A percentile compares a stretch with the other conserved stretches of the same genome.
phyloP scores from a whole-genome alignment of 2,797 vertebrate genomes.

The Hyperoplus lanceolatus region DNA sequence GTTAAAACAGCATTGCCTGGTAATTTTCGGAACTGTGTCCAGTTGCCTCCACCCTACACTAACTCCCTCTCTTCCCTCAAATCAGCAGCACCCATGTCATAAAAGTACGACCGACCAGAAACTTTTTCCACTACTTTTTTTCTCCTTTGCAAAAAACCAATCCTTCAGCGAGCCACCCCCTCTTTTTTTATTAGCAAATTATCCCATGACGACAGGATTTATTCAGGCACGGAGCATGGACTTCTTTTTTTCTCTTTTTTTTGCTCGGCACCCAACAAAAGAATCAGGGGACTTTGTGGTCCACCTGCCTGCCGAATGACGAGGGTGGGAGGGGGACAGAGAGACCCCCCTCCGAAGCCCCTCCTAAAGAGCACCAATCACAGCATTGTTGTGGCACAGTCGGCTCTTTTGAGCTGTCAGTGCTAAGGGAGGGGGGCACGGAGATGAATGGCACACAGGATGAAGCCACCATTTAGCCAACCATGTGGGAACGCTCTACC shows the following conservation, averaged over 20 bases:
- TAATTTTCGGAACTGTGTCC: conserved; percentile 83
- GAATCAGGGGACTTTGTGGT: conserved; percentile 99
- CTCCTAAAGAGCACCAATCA: conserved; percentile 99
- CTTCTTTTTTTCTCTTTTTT: conserved; percentile 81
- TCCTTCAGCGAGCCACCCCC: conserved; percentile 64
- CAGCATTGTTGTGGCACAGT: conserved; percentile 97
- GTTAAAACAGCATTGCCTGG: conserved; percentile 79
- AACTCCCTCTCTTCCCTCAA: conserved; percentile 29
- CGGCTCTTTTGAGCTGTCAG: conserved; percentile 99
- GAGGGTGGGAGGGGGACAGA: conserved; percentile 90
- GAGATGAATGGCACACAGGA: conserved; percentile 96
- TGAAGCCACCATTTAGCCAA: conserved; percentile 96
- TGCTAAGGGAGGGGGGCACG: conserved; percentile 89
- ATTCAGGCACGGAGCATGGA: conserved; percentile 93
- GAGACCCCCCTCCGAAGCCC: conserved; percentile 85
- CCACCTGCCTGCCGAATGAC: conserved; percentile 98
- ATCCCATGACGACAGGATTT: conserved; percentile 97
- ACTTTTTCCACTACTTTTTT: conserved; percentile 73
- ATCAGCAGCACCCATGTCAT: conserved; percentile 32
- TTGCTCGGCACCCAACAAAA: conserved; percentile 91
- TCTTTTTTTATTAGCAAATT: conserved; percentile 91
- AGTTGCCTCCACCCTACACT: conserved; percentile 62
- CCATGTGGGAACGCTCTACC: conserved; percentile 95
- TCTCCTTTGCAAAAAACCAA: conserved; percentile 76
- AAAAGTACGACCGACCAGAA: conserved; percentile 72